Percentiles rank a stretch among this genome's conserved stretches.
Evolutionary conservation across 2,888 invertebrate genomes (phyloP).

Genomic region (Tinea semifulvella): DNA sequence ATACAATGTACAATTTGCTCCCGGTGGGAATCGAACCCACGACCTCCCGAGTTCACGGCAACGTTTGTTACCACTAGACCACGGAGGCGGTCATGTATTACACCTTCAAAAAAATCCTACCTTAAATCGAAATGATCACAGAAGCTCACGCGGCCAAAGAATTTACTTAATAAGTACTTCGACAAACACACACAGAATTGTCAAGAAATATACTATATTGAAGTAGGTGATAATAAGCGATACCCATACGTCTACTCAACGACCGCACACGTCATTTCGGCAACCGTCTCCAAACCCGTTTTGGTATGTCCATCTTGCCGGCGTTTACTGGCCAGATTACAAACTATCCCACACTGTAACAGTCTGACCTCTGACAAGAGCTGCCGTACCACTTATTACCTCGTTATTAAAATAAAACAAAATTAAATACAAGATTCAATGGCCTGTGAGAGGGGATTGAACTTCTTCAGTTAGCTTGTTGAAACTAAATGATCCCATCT

Average conservation of each 20-base stretch:
- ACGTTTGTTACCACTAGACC: too few species aligned
- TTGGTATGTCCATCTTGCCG: constrained; percentile 16
- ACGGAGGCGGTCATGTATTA: too few species aligned
- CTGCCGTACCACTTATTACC: constrained; percentile 10
- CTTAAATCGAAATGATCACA: background rate
- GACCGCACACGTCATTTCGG: constrained; percentile 21
- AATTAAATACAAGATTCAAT: constrained; percentile 3
- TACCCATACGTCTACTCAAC: constrained; percentile 7
- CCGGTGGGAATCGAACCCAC: too few species aligned
- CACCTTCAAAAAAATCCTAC: too few species aligned
- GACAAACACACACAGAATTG: constrained; percentile 9
- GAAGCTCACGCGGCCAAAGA: background rate
- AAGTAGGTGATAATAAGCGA: constrained; percentile 13
- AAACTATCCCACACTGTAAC: constrained; percentile 32
- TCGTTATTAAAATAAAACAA: constrained; percentile 10
- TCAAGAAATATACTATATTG: constrained; percentile 5
- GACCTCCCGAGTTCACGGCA: too few species aligned
- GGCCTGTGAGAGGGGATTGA: constrained; percentile 3
- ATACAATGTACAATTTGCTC: too few species aligned
- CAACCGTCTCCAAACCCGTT: constrained; percentile 27
- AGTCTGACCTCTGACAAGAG: constrained; percentile 16
- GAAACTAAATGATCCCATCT: too few species aligned
- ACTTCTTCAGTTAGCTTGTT: background rate
- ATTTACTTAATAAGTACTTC: constrained; percentile 3
- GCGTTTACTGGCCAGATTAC: constrained; percentile 20